Base-by-base conservation (phyloP, 1,140 invertebrate genomes). In the Leptinotarsa texana region DNA sequence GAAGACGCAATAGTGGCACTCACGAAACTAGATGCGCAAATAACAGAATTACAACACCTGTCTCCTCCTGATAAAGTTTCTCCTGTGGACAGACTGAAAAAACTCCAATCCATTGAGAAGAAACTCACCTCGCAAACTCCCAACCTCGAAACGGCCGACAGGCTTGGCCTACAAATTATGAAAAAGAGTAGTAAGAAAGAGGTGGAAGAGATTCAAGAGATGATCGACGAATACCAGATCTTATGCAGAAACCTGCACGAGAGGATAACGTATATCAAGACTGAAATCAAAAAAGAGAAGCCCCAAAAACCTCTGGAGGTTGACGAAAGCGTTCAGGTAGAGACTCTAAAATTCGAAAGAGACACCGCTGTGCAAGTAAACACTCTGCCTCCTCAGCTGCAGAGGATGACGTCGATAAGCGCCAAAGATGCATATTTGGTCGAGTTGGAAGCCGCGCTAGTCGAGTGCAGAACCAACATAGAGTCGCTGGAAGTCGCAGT, bases 281-380 rank as follows among this genome's bases (percentile, higher is more conserved):
- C 82, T 3, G 86, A 88, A 63, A 83, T 91, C 18, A 78, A 87
- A 66, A 77, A 80, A 4, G 21, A 74, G 18, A 70, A 75, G 47
- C n/a, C 51, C 15, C 51, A 17, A 17, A 78, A 57, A 75, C 77
- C 47, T 74, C 79, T 21, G 15, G 88, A 90, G 73, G 85, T 89
- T 3, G 89, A 90, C 72, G 88, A 90, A 74, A 87, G 89, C 24
- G 87, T 91, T 4, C 90, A 94, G 84, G 93, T 93, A 0, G 91
- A 93, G 69, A 94, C 93, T 0, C 83, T 93, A 0, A 92, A 87
- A 80, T 93, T 93, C 82, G 92, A 94, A 80, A 89, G 89, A 6
- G 93, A 95, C 76, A 89, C 89, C 3, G 90, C 91, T 1, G 90
- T 94, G 11, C 94, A 95, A 87, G 94, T 95, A 0, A 90, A 94